Evolutionary conservation across 2,113 vertebrate genomes (phyloP).

Genomic region (Puffinus mauretanicus): DNA sequence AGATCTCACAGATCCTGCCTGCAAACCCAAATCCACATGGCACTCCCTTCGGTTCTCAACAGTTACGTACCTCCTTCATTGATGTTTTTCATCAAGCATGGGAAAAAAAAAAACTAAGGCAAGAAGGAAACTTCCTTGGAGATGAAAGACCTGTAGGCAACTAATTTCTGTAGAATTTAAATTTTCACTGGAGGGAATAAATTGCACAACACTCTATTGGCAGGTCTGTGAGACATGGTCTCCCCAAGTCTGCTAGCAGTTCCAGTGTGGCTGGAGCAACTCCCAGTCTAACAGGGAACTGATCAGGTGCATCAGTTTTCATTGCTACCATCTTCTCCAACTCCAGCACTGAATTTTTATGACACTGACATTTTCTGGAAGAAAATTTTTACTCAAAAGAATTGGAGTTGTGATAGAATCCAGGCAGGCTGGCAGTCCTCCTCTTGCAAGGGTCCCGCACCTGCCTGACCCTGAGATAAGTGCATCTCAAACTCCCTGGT

Average conservation of each 20-base stretch:
- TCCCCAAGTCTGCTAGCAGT: background rate
- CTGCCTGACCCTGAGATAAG: no score
- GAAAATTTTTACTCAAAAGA: background rate
- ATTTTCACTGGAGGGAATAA: background rate
- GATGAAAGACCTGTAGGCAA: constrained; percentile 6
- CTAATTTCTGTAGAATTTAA: constrained; percentile 1
- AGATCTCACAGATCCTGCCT: background rate
- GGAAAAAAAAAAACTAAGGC: background rate
- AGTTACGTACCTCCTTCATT: background rate
- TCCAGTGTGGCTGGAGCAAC: background rate
- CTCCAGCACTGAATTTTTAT: background rate
- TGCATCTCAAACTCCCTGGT: background rate
- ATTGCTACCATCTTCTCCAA: background rate
- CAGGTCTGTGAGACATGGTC: background rate
- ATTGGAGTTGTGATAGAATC: background rate
- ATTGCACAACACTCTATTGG: background rate
- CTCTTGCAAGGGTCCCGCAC: background rate
- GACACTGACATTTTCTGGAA: background rate
- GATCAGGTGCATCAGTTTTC: background rate
- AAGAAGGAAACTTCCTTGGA: background rate
- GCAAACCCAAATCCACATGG: background rate
- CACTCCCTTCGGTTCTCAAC: background rate
- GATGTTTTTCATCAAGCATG: background rate
- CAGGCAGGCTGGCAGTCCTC: background rate
- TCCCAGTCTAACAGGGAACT: background rate